A percentile compares a stretch with the other conserved stretches of the same genome.
These are phyloP conservation scores for Lasioglossum vierecki DNA, from an alignment of 2,888 invertebrate species.

Conservation along the genomic window DNA sequence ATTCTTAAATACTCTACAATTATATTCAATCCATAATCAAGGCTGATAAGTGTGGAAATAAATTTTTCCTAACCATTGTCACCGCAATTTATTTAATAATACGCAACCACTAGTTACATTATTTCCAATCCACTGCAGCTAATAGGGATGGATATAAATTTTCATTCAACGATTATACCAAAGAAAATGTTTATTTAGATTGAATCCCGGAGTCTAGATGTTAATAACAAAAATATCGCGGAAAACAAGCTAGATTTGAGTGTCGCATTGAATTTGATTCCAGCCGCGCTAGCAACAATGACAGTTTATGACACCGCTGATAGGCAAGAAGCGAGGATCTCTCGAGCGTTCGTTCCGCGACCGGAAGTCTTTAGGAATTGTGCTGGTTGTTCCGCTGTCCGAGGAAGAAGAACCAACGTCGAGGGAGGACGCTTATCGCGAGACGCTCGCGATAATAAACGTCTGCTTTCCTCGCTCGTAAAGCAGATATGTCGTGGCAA, in stretches of 20 bases:
- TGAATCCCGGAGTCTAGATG: background rate
- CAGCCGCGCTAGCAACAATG: slow-evolving; percentile 5
- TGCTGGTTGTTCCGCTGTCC: slow-evolving; percentile 45
- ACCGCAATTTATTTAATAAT: too few relatives aligned
- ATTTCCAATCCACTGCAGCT: too few relatives aligned
- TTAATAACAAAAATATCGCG: background rate
- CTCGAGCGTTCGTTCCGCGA: background rate
- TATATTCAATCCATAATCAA: too few relatives aligned
- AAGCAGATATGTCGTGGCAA: slow-evolving; percentile 59
- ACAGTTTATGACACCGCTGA: slow-evolving; percentile 40
- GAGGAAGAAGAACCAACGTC: slow-evolving; percentile 29
- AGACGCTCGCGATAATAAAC: slow-evolving; percentile 76
- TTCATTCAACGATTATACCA: too few relatives aligned
- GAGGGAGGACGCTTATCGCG: slow-evolving; percentile 68
- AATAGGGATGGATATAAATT: too few relatives aligned
- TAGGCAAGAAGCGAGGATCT: background rate
- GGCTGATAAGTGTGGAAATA: too few relatives aligned
- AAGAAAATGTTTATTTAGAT: too few relatives aligned
- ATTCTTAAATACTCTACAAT: too few relatives aligned
- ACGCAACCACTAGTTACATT: too few relatives aligned
- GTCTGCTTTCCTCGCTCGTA: slow-evolving; percentile 75
- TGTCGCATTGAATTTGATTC: background rate
- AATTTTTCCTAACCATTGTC: too few relatives aligned
- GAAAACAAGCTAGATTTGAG: background rate
- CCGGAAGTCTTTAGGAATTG: slow-evolving; percentile 42